Evolutionary conservation across 2,113 vertebrate species (phyloP), one percentile per base, ranked within the genome.

Genomic region (Eurystomus gularis): DNA sequence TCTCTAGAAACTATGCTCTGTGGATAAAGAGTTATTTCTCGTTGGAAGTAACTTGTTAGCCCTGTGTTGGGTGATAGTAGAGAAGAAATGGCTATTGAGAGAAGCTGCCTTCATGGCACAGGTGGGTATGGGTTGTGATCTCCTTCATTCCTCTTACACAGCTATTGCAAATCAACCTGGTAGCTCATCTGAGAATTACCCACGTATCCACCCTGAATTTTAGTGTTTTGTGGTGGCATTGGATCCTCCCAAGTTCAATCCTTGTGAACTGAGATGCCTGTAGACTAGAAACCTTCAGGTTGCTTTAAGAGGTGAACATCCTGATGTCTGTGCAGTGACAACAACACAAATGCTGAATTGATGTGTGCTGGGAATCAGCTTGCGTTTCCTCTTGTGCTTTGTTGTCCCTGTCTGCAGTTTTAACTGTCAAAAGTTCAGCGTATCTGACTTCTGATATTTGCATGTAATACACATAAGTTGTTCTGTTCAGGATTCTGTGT

Each of bases 281-380:
- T 37, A 83, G 58, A 33, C 40, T 40, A n/a, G 69, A 72, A 82
- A 40, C 15, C 46, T 20, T 26, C 20, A 19, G 37, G 17, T 52
- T 94, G 48, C 28, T 55, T 28, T 48, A 48, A 29, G 26, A 71
- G 52, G 24, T 33, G 52, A 75, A 64, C 48, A 51, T 66, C 51
- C 57, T 85, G 84, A 44, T 1, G 0, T 46, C 60, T 76, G 33
- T 46, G 61, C 52, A n/a, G 78, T 42, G 61, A 35, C 61, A 82
- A 65, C 42, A 57, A 11, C 6, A 1, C 35, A 65, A 68, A 39
- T 0, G 0, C 26, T 72, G 23, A 54, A 46, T 21, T 57, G 2
- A 1, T 40, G 26, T 1, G 6, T 54, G 60, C 55, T 94, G 69
- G 37, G 26, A 72, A 80, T 57, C 52, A n/a, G 12, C 33, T 70